Evolutionary conservation across 2,888 invertebrate species (phyloP), one percentile per base, ranked within the genome.

Genomic region (Coleophora flavipennella): DNA sequence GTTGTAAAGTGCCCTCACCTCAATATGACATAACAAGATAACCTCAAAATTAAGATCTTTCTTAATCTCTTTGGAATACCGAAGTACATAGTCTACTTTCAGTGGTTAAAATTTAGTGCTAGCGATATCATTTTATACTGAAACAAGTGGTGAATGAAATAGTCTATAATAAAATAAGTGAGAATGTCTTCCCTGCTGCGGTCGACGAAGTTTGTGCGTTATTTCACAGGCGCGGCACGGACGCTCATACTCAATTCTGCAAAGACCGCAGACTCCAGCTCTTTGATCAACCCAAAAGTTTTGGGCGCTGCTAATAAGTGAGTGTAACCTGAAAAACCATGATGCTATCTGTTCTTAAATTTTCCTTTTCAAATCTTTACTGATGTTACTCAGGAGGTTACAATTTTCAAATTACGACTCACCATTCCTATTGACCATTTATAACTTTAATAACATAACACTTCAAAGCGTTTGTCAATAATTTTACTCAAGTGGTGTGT

Each of bases 191-290:
- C 89, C 46, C 86, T 90, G 51, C 70, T 90, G 60, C 86, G 92
- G 56, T 91, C 92, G 39, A 91, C 91, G 28, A 92, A 92, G 73
- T 89, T 92, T 75, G 86, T 92, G 49, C 87, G 91, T 50, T 90
- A 91, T 69, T 90, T 92, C 60, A 89, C 90, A 49, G 90, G 90
- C 57, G 89, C 91, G 53, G 90, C 91, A 31, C 85, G 90, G 55
- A 91, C 89, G 56, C 83, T 91, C 34, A 87, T 91, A 36, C 73
- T 90, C 28, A 91, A 89, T 66, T 85, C 90, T 11, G 87, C 89
- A 2, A 87, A 89, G 50, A 89, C 89, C 53, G 85, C 88, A 48
- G 91, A 91, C 65, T 86, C 85, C 14, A 88, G 78, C 65, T 75
- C 89, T 44, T 60, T 81, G 45, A 55, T 72, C 33, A 83, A 73